Evolutionary conservation across 2,113 vertebrate species (phyloP), one percentile per base, ranked within the genome.

Genomic region (Ochotona curzoniae): DNA sequence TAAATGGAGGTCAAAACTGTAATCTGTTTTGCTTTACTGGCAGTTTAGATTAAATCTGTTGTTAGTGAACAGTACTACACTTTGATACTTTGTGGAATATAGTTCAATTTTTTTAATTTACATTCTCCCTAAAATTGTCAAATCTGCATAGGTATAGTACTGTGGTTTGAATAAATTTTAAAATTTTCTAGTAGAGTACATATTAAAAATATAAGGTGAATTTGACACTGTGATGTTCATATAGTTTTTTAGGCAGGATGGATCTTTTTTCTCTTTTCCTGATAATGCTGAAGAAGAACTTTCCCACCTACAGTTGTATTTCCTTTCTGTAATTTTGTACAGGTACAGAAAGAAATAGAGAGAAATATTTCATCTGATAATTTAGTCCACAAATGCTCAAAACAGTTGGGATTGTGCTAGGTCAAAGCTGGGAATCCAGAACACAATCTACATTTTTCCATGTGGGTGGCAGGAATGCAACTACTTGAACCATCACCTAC

Each of bases 111-210:
- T 57, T 57, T 88, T 85, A 81, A 26, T 18, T 88, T 80, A 82
- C 86, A 74, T 82, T 92, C 54, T 96, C 63, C n/a, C 82, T 95
- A n/a, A 74, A 94, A 86, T 90, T 94, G 69, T 30, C 78, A 76
- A 88, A 76, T 26, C 23, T 67, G 30, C 30, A 20, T 66, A 38
- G 38, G 54, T 38, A 81, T 18, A 90, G 35, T 87, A 54, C 20
- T 81, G 3, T 54, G 66, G 74, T 85, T 92, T 82, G 78, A 60
- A 90, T 78, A 89, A 44, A 84, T 92, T 86, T 85, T 81, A 83
- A 92, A 83, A 86, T 67, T 26, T 2, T 73, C 8, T 85, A 74
- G 95, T 90, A 11, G 15, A 66, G 85, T 76, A 13, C 11, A 64
- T 93, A 18, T 79, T 75, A 86, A 74, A 79, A 90, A 75, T 47